These are phyloP conservation scores for Anguilla megastoma DNA, from an alignment of 2,797 vertebrate species.

Conservation along the genomic window DNA sequence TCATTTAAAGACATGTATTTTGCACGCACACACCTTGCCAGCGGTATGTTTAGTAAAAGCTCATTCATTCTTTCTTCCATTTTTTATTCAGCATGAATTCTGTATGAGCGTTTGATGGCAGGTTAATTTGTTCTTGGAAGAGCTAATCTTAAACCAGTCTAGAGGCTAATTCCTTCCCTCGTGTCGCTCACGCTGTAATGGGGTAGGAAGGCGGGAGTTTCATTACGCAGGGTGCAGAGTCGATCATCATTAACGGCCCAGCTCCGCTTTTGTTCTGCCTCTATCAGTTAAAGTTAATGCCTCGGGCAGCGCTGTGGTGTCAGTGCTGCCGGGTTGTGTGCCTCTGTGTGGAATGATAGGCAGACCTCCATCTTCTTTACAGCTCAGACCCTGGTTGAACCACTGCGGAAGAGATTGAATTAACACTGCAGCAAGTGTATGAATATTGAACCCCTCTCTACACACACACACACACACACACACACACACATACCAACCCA, in stretches of 20 bases:
- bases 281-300: slow-evolving; percentile 7
- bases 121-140: slow-evolving; percentile 13
- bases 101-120: slow-evolving; percentile 3
- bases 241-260: slow-evolving; percentile 11
- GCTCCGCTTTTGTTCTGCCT: not conserved
- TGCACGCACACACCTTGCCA: not conserved
- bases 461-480: not conserved
- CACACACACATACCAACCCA: not conserved
- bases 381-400: not conserved
- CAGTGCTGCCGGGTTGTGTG: not conserved
- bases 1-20: not conserved
- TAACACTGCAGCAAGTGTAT: not conserved
- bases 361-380: not conserved
- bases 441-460: not conserved
- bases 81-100: slow-evolving; percentile 10
- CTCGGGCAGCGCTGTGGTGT: not conserved
- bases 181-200: not conserved
- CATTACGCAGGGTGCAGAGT: slow-evolving; percentile 1
- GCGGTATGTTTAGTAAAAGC: not conserved
- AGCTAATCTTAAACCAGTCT: slow-evolving; percentile 5
- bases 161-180: not conserved
- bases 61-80: not conserved
- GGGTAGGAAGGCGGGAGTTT: not conserved
- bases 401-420: not conserved
- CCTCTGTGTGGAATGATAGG: not conserved